These are phyloP conservation scores for Vandiemenella viatica DNA, from an alignment of 2,888 invertebrate genomes.

Conservation along the genomic window DNA sequence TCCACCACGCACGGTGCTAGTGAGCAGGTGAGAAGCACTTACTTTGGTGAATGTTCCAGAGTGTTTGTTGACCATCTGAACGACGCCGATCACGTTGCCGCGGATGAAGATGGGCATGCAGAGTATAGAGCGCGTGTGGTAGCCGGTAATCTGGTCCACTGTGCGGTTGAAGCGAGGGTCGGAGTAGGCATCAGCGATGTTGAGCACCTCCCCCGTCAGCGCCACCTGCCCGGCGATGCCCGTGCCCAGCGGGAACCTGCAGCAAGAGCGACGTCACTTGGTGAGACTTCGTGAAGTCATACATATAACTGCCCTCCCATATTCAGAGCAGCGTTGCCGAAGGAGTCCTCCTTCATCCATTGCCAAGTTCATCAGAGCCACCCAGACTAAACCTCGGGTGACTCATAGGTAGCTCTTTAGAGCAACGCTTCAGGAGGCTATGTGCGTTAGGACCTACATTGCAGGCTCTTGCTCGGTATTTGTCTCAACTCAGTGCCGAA, in stretches of 20 bases:
- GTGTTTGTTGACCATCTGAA: slow-evolving; percentile 69
- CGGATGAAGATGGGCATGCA: slow-evolving; percentile 79
- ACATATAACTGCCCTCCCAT: no score
- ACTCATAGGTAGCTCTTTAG: no score
- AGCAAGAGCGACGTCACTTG: no score
- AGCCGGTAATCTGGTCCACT: slow-evolving; percentile 51
- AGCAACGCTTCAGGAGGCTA: no score
- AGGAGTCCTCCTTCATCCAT: no score
- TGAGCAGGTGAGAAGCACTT: neutral
- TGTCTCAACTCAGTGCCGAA: no score
- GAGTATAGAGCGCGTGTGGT: slow-evolving; percentile 56
- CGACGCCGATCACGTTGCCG: slow-evolving; percentile 64
- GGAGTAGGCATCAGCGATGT: slow-evolving; percentile 67
- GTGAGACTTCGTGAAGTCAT: no score
- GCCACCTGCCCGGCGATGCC: slow-evolving; percentile 78
- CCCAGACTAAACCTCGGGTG: no score
- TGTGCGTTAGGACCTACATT: no score
- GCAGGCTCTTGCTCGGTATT: no score
- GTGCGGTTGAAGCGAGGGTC: slow-evolving; percentile 61
- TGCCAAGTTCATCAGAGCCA: no score
- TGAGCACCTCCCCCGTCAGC: slow-evolving; percentile 58
- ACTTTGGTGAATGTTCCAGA: slow-evolving; percentile 29
- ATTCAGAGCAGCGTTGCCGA: no score
- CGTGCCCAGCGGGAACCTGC: slow-evolving; percentile 56
- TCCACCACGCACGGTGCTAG: neutral